Percentiles rank a stretch among this genome's conserved stretches.
Conservation (phyloP, 2,888 invertebrate species). For the Lepidochitona cinerea region DNA sequence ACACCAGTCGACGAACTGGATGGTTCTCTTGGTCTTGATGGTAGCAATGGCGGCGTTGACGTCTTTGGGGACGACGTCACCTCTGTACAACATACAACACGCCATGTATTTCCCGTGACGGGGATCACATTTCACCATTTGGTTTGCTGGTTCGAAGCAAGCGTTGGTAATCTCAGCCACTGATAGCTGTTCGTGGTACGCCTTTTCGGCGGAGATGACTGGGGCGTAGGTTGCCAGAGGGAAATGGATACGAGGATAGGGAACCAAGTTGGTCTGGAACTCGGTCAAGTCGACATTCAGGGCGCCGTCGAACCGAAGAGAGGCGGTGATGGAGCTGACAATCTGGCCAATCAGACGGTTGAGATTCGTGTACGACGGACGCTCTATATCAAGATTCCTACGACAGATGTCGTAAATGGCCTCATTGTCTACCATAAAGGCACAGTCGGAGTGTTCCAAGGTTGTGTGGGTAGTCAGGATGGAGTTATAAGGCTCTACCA, state of each 20-base stretch:
- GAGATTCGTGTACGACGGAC: conserved; percentile 85
- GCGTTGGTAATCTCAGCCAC: not conserved
- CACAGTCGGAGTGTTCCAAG: not conserved
- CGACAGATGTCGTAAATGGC: conserved; percentile 74
- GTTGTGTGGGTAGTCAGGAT: conserved; percentile 71
- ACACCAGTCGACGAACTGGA: not conserved
- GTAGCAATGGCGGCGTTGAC: not conserved
- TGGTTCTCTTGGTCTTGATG: not conserved
- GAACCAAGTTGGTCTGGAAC: not conserved
- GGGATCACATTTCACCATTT: not conserved
- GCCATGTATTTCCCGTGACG: not conserved
- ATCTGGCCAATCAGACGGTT: not conserved
- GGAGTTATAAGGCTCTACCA: conserved; percentile 96
- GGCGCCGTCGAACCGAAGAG: not conserved
- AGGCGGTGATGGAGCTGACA: not conserved
- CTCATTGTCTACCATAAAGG: not conserved
- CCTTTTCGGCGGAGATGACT: not conserved
- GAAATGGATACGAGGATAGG: not conserved
- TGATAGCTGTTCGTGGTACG: not conserved
- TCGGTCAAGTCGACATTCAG: not conserved
- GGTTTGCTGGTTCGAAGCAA: not conserved
- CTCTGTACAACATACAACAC: not conserved
- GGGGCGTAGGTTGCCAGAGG: not conserved
- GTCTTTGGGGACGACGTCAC: not conserved
- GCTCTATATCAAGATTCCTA: conserved; percentile 74